Evolutionary conservation across 2,113 vertebrate species (phyloP), one percentile per base, ranked within the genome.

Genomic region (Bagarius yarrelli): DNA sequence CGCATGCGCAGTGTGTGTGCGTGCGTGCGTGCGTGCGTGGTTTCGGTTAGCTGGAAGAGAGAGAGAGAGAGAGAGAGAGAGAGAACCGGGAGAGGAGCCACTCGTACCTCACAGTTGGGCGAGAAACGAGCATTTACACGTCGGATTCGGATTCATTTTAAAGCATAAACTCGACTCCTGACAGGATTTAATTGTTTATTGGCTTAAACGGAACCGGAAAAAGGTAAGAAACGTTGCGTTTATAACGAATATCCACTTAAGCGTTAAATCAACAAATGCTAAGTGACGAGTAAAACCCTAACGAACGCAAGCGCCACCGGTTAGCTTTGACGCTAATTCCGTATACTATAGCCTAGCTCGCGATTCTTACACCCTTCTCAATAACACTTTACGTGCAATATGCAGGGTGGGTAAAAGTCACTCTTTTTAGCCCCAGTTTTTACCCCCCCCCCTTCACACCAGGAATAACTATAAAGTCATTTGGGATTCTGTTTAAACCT

Each of bases 1-100:
- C 91, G 88, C 93, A 91, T 50, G 93, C 92, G 92, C 90, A 52
- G 59, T 77, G 80, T 66, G 76, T 30, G 78, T 13, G 60, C 15
- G 83, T 59, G 78, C 18, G 79, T 9, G 72, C 12, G 83, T 76
- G 88, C 11, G 86, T 84, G 90, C 85, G 90, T 81, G 91, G 92
- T 94, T 93, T 94, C 90, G 90, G 91, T 92, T 91, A 91, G 87
- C 76, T 85, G 77, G 76, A 76, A 80, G 81, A 76, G 79, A 73
- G 81, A 60, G 76, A 77, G 82, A 74, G 77, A 70, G 80, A 76
- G 80, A 71, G 81, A 64, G 79, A 55, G 79, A 61, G 66, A 32
- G 76, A 67, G 63, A 13, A 32, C 63, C 63, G 73, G 81, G 67
- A 30, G 70, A 19, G 11, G 27, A 72, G 70, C 70, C 5, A 27